phyloP scores from a whole-genome alignment of 2,888 invertebrate species.

The Atherix ibis region DNA sequence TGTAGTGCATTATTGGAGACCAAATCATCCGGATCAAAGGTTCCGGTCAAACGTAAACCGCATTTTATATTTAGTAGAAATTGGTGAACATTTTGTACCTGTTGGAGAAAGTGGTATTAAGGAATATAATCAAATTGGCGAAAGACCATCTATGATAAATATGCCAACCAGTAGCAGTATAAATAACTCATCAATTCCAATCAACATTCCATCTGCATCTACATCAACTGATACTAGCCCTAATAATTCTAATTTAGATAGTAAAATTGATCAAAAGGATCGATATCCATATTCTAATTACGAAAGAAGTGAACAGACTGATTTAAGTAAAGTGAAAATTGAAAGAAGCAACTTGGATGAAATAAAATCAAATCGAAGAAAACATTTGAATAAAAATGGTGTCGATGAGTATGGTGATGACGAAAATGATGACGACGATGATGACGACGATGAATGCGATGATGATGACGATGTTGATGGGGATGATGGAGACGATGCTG shows the following conservation, averaged over 20 bases:
- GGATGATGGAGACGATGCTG: too few relatives aligned
- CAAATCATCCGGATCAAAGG: conserved; percentile 76
- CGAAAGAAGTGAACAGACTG: too few relatives aligned
- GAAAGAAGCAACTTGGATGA: background rate
- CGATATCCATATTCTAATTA: conserved; percentile 4
- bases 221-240: background rate
- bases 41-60: conserved; percentile 84
- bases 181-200: too few relatives aligned
- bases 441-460: too few relatives aligned
- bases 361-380: background rate
- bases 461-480: too few relatives aligned
- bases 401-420: too few relatives aligned
- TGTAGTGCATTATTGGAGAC: conserved; percentile 89
- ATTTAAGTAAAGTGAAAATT: background rate
- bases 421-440: background rate
- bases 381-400: too few relatives aligned
- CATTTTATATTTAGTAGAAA: conserved; percentile 79
- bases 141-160: background rate
- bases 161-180: background rate
- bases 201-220: background rate
- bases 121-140: conserved; percentile 21
- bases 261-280: background rate
- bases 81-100: conserved; percentile 84
- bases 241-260: background rate
- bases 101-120: conserved; percentile 81